These are phyloP conservation scores for Aricia artaxerxes DNA, from an alignment of 2,888 invertebrate genomes.

Conservation along the genomic window DNA sequence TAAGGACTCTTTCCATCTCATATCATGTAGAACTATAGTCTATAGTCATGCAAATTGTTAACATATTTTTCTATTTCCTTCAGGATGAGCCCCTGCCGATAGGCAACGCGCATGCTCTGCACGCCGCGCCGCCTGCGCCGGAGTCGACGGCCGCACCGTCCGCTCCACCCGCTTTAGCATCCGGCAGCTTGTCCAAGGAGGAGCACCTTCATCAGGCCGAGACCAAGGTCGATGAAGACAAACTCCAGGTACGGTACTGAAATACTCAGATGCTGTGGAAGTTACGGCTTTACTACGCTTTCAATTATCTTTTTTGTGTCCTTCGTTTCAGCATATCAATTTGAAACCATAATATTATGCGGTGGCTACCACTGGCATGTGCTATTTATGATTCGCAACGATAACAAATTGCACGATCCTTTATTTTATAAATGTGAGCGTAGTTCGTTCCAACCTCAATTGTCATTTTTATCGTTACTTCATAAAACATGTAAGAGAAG, in stretches of 20 bases:
- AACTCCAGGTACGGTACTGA: constrained; percentile 62
- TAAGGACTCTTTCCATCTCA: neutral
- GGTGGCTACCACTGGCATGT: neutral
- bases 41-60: neutral
- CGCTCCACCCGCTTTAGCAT: constrained; percentile 47
- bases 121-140: constrained; percentile 57
- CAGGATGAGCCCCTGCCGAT: constrained; percentile 73
- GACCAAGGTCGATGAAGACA: constrained; percentile 73
- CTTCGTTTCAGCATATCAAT: neutral
- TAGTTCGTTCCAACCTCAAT: neutral
- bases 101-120: constrained; percentile 70
- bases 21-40: neutral
- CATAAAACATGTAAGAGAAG: constrained; percentile 3
- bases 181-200: constrained; percentile 58
- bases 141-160: constrained; percentile 45
- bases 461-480: neutral
- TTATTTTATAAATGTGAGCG: constrained; percentile 12
- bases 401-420: neutral
- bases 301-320: neutral
- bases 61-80: constrained; percentile 43
- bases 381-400: neutral
- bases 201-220: constrained; percentile 71
- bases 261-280: neutral
- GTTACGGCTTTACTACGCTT: neutral
- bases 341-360: neutral